These are phyloP conservation scores for Diplodus sargus DNA, from an alignment of 2,797 vertebrate species.

Conservation along the genomic window DNA sequence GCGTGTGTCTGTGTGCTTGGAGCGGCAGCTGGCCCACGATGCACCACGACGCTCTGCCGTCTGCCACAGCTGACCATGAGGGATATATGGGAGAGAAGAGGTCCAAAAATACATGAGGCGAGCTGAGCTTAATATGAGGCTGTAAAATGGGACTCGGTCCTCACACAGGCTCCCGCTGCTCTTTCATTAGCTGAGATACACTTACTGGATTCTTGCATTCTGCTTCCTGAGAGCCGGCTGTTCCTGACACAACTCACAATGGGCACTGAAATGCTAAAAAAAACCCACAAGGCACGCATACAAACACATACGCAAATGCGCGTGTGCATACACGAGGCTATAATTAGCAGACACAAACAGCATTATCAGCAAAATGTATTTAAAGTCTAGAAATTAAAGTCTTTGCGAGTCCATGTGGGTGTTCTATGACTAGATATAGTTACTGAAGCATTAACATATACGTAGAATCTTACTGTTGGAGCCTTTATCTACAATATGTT, in stretches of 20 bases:
- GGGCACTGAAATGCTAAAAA: not conserved
- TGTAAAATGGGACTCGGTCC: slow-evolving; percentile 56
- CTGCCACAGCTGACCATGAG: slow-evolving; percentile 57
- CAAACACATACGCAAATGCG: not conserved
- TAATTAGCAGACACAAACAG: slow-evolving; percentile 15
- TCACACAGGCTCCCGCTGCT: slow-evolving; percentile 36
- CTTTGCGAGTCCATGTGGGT: not conserved
- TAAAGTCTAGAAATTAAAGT: not conserved
- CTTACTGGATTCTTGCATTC: slow-evolving; percentile 7
- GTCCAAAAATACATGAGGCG: slow-evolving; percentile 71
- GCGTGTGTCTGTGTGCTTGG: slow-evolving; percentile 40
- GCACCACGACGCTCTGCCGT: slow-evolving; percentile 34
- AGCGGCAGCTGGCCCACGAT: slow-evolving; percentile 51
- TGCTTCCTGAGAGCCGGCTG: not conserved
- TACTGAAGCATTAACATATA: not conserved
- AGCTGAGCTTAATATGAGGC: slow-evolving; percentile 56
- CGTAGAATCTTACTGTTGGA: not conserved
- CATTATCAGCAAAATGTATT: slow-evolving; percentile 3
- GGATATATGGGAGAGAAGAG: slow-evolving; percentile 41
- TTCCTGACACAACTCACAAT: slow-evolving; percentile 22
- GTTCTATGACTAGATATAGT: not conserved
- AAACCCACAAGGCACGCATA: slow-evolving; percentile 7
- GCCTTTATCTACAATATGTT: not conserved
- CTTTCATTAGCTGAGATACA: slow-evolving; percentile 70
- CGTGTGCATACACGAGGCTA: not conserved